A percentile compares a stretch with the other conserved stretches of the same genome.
Evolutionary conservation across 2,113 vertebrate genomes (phyloP).

Genomic region (Monarcha castaneiventris): DNA sequence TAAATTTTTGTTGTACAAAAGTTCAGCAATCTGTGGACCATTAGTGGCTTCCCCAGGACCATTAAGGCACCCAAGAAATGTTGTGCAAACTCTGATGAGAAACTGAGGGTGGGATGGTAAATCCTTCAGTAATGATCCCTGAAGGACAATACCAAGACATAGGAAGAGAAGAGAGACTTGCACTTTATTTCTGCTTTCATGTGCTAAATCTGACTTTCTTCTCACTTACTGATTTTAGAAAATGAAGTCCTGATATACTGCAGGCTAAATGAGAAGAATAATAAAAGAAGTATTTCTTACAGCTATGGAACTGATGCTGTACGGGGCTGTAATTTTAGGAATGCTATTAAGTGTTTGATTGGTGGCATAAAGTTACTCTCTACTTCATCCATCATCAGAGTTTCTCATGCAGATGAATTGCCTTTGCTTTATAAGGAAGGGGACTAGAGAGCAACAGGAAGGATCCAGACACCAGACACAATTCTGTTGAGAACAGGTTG

Average conservation of each 20-base stretch:
- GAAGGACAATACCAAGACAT: neutral
- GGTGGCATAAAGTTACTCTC: neutral
- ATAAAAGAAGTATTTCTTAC: neutral
- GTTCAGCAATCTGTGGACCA: neutral
- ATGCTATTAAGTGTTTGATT: neutral
- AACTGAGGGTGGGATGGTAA: neutral
- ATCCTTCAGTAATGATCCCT: neutral
- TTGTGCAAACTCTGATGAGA: neutral
- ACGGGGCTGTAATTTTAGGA: neutral
- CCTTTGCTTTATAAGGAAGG: neutral
- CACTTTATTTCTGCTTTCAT: neutral
- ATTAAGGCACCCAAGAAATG: neutral
- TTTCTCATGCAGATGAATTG: neutral
- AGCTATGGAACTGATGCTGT: neutral
- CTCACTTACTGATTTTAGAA: conserved; percentile 1
- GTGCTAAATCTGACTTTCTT: neutral
- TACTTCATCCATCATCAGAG: neutral
- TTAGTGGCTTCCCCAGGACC: neutral
- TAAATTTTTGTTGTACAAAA: neutral
- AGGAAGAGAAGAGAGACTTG: neutral
- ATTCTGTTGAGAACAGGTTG: neutral
- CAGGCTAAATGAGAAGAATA: neutral
- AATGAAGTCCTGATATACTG: neutral
- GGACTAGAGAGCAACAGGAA: neutral
- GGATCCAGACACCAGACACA: neutral